Conservation (phyloP, 1,140 invertebrate species). For the Pentalonia nigronervosa region DNA sequence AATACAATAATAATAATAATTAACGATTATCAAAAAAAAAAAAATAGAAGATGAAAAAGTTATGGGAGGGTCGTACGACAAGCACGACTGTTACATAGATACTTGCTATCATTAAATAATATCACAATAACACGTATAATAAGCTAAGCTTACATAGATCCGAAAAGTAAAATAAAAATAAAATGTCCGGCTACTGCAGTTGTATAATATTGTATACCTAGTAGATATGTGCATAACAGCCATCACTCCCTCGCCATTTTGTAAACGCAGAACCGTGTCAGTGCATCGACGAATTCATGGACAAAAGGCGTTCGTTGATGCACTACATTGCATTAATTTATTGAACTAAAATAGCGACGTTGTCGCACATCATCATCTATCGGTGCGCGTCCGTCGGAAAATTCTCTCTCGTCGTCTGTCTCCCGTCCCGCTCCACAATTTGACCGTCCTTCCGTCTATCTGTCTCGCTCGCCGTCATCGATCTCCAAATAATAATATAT, state of each 20-base stretch:
- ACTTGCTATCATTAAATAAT: neutral
- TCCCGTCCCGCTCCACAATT: too few relatives aligned
- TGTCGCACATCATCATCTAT: neutral
- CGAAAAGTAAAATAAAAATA: neutral
- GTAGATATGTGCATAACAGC: neutral
- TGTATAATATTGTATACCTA: neutral
- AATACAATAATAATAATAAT: too few relatives aligned
- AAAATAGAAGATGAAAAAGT: neutral
- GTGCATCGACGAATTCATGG: neutral
- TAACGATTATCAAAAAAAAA: too few relatives aligned
- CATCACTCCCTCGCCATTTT: neutral
- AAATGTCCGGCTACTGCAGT: too few relatives aligned
- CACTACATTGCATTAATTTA: neutral
- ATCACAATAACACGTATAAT: neutral
- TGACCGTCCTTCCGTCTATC: neutral
- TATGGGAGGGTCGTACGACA: neutral
- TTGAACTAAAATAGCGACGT: neutral
- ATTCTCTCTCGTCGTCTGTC: neutral
- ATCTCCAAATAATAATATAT: neutral
- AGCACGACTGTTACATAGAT: neutral
- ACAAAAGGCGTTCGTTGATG: neutral
- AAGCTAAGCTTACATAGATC: neutral
- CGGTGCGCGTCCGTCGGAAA: neutral
- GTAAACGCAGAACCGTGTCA: neutral
- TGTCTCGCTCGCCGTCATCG: neutral